A percentile compares a stretch with the other conserved stretches of the same genome.
These are phyloP conservation scores for Neotoxoptera formosana DNA, from an alignment of 1,140 invertebrate genomes.

Conservation along the genomic window DNA sequence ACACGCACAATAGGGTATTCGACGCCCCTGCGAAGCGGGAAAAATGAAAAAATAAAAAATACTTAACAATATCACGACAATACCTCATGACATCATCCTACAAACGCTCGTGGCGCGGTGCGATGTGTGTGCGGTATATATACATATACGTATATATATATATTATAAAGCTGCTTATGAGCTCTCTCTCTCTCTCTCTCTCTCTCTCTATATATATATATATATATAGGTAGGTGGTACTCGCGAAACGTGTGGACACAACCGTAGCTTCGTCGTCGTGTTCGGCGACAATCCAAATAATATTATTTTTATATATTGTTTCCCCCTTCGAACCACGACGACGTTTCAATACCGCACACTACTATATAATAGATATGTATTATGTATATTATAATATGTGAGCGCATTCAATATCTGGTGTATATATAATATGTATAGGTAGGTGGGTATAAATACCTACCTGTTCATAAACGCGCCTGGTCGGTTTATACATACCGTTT, in stretches of 20 bases:
- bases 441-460: not conserved
- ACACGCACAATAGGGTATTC: not conserved
- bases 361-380: too few species aligned
- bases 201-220: too few species aligned
- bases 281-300: not conserved
- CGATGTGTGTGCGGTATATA: not conserved
- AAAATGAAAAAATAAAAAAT: constrained; percentile 15
- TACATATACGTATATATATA: not conserved
- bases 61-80: constrained; percentile 35
- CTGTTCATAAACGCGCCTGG: not conserved
- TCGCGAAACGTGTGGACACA: not conserved
- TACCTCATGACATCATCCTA: constrained; percentile 20
- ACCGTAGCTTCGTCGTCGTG: not conserved
- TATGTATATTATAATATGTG: too few species aligned
- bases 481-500: not conserved
- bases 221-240: too few species aligned
- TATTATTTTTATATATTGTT: not conserved
- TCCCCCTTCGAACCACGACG: not conserved
- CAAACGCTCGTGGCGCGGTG: not conserved
- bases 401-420: not conserved
- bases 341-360: not conserved
- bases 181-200: too few species aligned
- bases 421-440: not conserved
- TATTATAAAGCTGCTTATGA: not conserved
- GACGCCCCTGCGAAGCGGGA: not conserved